Conservation (phyloP, 2,113 vertebrate genomes). For the Mesitornis unicolor region DNA sequence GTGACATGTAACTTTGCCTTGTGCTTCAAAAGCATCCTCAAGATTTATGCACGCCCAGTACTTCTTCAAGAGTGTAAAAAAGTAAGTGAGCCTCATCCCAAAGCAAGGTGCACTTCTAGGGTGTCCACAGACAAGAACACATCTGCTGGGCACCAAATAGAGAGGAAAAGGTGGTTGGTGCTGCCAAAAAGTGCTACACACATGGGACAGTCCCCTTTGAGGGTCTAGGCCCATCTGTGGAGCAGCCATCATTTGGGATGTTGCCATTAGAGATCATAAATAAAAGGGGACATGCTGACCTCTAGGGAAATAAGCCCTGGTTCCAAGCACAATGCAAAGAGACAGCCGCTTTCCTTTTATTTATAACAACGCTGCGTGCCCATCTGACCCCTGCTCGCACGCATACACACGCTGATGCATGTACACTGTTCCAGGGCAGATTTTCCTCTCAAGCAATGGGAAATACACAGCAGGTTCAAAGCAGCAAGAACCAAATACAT, state of each 20-base stretch:
- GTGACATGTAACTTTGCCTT: background rate
- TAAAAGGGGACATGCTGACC: slow-evolving; percentile 9
- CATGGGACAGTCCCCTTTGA: background rate
- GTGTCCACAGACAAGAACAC: background rate
- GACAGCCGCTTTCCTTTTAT: background rate
- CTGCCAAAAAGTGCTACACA: background rate
- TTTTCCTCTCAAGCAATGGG: background rate
- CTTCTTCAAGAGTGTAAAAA: background rate
- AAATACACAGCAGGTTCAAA: background rate
- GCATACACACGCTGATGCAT: background rate
- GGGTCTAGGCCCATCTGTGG: slow-evolving; percentile 3
- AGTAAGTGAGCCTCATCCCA: background rate
- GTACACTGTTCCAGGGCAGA: background rate
- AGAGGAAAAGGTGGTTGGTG: background rate
- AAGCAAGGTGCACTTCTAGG: background rate
- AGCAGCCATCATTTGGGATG: slow-evolving; percentile 10
- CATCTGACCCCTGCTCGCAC: slow-evolving; percentile 30
- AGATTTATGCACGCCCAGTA: background rate
- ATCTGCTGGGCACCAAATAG: background rate
- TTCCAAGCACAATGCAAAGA: background rate
- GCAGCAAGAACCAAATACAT: background rate
- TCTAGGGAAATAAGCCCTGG: slow-evolving; percentile 30
- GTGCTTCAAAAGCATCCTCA: background rate
- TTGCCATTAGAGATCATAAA: slow-evolving; percentile 46
- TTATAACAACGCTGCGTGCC: background rate